Conservation (phyloP, 2,797 vertebrate genomes). For the Premnoplex brunnescens region DNA sequence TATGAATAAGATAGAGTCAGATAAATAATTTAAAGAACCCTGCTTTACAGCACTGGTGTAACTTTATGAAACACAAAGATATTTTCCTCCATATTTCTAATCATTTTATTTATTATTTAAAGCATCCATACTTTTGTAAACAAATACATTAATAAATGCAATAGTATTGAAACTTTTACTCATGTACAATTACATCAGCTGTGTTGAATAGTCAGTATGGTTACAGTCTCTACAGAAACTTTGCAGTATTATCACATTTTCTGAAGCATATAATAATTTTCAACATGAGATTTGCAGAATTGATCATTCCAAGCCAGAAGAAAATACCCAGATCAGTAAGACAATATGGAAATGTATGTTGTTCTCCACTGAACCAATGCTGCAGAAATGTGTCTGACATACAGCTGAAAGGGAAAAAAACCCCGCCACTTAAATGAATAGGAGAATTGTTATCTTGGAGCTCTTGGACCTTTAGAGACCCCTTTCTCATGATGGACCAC, state of each 20-base stretch:
- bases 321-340: neutral
- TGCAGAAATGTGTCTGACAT: neutral
- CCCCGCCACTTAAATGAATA: fast-evolving
- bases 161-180: neutral
- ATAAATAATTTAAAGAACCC: neutral
- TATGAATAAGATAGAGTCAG: neutral
- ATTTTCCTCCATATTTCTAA: neutral
- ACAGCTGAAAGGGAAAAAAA: neutral
- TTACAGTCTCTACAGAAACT: neutral
- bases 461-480: neutral
- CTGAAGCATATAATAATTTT: neutral
- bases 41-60: neutral
- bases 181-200: neutral
- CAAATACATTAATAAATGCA: neutral
- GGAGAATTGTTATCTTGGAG: neutral
- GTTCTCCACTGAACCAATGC: neutral
- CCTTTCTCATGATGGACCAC: neutral
- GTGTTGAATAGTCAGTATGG: neutral
- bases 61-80: neutral
- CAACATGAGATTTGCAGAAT: neutral
- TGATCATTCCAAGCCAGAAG: neutral
- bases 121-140: fast-evolving
- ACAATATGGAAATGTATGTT: neutral
- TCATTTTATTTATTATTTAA: neutral
- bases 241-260: neutral